phyloP scores from a whole-genome alignment of 2,888 invertebrate genomes.

The Sinopyrophorus schimmeli region DNA sequence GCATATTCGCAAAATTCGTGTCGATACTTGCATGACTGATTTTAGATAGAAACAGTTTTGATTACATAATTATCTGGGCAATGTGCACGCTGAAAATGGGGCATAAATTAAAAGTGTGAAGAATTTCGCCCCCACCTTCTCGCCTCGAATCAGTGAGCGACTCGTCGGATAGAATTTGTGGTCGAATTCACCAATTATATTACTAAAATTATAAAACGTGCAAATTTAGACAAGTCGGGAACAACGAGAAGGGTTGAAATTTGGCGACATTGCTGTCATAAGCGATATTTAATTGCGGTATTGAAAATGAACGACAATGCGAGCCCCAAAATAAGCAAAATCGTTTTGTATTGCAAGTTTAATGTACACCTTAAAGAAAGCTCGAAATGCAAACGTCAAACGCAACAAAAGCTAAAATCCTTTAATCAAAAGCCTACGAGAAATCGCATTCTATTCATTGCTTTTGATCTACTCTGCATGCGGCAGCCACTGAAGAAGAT shows the following conservation, averaged over 20 bases:
- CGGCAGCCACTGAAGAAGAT: conserved; percentile 32
- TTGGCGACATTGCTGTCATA: neutral
- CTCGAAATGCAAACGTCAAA: conserved; percentile 23
- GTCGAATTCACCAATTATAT: conserved; percentile 20
- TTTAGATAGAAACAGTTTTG: conserved; percentile 21
- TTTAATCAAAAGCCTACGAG: conserved; percentile 26
- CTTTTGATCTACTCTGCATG: conserved; percentile 26
- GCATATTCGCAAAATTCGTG: conserved; percentile 22
- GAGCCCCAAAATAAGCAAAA: conserved; percentile 5
- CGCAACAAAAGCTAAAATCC: conserved; percentile 21
- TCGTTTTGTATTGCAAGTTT: conserved; percentile 12
- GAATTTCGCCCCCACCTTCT: conserved; percentile 14
- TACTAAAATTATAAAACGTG: conserved; percentile 7
- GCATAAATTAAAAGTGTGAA: conserved; percentile 21
- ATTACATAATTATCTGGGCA: conserved; percentile 22
- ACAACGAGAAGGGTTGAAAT: conserved; percentile 1
- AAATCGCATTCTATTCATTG: conserved; percentile 27
- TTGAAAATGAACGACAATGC: conserved; percentile 11
- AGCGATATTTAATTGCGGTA: conserved; percentile 12
- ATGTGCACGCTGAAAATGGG: conserved; percentile 17
- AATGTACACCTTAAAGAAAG: conserved; percentile 19
- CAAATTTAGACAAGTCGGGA: conserved; percentile 1
- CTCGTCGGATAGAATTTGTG: conserved; percentile 15
- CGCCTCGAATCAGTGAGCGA: no score
- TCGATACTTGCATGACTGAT: conserved; percentile 21